Percentiles rank a stretch among this genome's conserved stretches.
phyloP scores from a whole-genome alignment of 2,113 vertebrate genomes.

The Acrocephalus kingi region DNA sequence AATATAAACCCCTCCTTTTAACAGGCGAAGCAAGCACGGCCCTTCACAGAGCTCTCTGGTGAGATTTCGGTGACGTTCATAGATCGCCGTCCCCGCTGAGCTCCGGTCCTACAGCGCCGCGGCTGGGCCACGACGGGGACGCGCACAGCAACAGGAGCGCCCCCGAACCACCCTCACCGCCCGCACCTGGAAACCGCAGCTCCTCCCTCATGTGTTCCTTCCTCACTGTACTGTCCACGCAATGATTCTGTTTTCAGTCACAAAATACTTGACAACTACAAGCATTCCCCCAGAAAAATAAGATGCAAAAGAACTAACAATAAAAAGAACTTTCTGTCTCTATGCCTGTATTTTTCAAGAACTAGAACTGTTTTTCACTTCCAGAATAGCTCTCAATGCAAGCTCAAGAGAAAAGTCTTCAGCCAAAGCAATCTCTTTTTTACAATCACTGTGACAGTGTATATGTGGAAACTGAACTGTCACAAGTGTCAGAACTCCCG shows the following conservation, averaged over 20 bases:
- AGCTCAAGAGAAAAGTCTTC: background rate
- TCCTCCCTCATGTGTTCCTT: accelerated
- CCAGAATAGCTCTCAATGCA: background rate
- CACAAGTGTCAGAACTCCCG: background rate
- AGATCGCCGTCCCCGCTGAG: accelerated
- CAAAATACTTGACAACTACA: background rate
- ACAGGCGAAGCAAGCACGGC: background rate
- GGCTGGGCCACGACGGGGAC: background rate
- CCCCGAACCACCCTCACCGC: accelerated
- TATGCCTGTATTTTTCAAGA: background rate
- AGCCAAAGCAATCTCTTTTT: background rate
- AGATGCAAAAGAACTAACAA: background rate
- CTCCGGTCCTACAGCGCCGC: background rate
- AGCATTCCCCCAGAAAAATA: background rate
- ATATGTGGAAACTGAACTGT: background rate
- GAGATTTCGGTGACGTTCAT: accelerated
- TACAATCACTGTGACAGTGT: background rate
- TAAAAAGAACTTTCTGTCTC: background rate
- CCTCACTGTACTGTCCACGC: background rate
- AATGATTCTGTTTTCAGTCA: background rate
- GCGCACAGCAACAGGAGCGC: background rate
- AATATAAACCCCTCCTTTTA: background rate
- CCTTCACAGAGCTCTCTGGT: accelerated
- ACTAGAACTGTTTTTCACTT: background rate
- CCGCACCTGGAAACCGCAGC: accelerated